Conservation (phyloP, 2,888 invertebrate species). For the Deroplatys truncata region DNA sequence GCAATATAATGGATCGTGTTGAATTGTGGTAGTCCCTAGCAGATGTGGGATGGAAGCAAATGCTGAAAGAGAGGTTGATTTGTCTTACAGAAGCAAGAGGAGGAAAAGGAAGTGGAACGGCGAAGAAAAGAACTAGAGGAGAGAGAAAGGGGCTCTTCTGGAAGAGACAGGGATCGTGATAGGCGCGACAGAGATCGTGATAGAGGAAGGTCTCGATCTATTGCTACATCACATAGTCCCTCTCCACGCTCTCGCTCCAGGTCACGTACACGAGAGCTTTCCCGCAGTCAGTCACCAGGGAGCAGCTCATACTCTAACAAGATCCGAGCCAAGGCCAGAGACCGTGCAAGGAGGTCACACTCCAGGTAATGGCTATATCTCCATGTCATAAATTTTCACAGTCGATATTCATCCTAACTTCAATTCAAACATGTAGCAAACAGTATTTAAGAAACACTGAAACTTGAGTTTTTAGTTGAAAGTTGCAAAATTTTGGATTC, state of each 20-base stretch:
- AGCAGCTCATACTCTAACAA: slow-evolving; percentile 29
- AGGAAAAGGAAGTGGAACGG: slow-evolving; percentile 63
- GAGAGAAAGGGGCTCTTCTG: slow-evolving; percentile 35
- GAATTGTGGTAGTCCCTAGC: not conserved
- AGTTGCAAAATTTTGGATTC: too few species aligned
- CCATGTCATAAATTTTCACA: too few species aligned
- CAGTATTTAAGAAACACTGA: too few species aligned
- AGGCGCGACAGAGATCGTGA: slow-evolving; percentile 39
- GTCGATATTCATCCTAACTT: too few species aligned
- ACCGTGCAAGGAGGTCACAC: slow-evolving; percentile 24
- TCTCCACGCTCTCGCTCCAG: slow-evolving; percentile 27
- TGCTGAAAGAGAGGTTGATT: slow-evolving; percentile 29
- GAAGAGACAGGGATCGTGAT: slow-evolving; percentile 33
- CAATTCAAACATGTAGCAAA: too few species aligned
- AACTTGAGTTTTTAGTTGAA: too few species aligned
- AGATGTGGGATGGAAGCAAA: not conserved
- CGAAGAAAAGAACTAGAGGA: slow-evolving; percentile 46
- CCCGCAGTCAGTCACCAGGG: slow-evolving; percentile 29
- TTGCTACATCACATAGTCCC: not conserved
- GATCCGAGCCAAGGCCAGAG: slow-evolving; percentile 29
- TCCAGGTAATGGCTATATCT: slow-evolving; percentile 18
- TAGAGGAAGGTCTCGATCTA: slow-evolving; percentile 5
- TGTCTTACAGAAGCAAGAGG: slow-evolving; percentile 68
- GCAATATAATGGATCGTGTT: not conserved
- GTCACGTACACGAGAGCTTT: slow-evolving; percentile 25